A percentile compares a stretch with the other conserved stretches of the same genome.
phyloP scores from a whole-genome alignment of 2,888 invertebrate genomes.

The Sinhomidia bicolor region DNA sequence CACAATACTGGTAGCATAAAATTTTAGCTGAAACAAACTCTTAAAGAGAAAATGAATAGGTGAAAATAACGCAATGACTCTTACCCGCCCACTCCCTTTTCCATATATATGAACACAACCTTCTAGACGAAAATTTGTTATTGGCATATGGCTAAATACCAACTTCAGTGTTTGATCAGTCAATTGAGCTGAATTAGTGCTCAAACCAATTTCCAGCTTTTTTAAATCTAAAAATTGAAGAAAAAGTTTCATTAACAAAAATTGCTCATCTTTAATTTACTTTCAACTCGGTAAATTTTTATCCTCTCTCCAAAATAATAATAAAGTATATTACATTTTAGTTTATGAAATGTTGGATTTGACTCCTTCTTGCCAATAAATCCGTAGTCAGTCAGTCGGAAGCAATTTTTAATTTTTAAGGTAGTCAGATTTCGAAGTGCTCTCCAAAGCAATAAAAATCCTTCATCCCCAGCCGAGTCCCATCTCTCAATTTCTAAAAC shows the following conservation, averaged over 20 bases:
- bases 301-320: too few species aligned
- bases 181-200: background rate
- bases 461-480: slow-evolving; percentile 32
- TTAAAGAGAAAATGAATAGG: too few species aligned
- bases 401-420: slow-evolving; percentile 9
- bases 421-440: background rate
- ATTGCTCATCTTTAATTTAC: too few species aligned
- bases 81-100: background rate
- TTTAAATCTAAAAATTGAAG: background rate
- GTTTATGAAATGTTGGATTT: background rate
- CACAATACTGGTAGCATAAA: too few species aligned
- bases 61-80: too few species aligned
- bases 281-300: too few species aligned
- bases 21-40: too few species aligned
- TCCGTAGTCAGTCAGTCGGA: slow-evolving; percentile 18
- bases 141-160: slow-evolving; percentile 14
- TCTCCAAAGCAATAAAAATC: slow-evolving; percentile 12
- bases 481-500: slow-evolving; percentile 19
- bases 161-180: slow-evolving; percentile 1
- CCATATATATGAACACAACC: background rate
- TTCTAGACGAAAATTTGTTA: slow-evolving; percentile 13
- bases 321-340: background rate
- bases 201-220: background rate
- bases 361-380: slow-evolving; percentile 23
- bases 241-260: too few species aligned